Percentiles rank a stretch among this genome's conserved stretches.
phyloP scores from a whole-genome alignment of 37 sponge, comb jelly and placozoan species.

The Aphrocallistes beatrix region DNA sequence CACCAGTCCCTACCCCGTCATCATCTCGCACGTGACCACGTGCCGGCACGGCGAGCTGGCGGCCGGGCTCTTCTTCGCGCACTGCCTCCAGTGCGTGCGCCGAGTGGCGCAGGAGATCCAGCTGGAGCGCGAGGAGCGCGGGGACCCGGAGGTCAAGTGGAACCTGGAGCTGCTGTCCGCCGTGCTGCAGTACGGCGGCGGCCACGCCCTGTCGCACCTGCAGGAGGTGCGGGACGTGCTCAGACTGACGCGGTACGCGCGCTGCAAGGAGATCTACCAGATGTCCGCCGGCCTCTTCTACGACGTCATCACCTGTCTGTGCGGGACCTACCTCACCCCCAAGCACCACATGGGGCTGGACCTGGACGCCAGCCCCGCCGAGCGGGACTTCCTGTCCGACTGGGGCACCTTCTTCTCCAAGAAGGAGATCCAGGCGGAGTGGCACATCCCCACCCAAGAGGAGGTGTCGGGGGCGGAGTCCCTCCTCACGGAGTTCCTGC shows the following conservation, averaged over 20 bases:
- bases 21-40: background rate
- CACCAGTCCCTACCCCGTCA: slow-evolving; percentile 16
- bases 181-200: background rate
- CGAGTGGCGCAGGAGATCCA: background rate
- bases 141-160: slow-evolving; percentile 1
- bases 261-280: slow-evolving; percentile 2
- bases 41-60: background rate
- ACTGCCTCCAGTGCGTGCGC: background rate
- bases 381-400: background rate
- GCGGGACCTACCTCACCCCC: background rate
- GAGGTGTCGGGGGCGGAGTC: slow-evolving; percentile 44
- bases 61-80: background rate
- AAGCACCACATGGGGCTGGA: background rate
- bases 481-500: slow-evolving; percentile 44
- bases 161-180: background rate
- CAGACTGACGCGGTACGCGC: background rate
- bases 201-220: background rate
- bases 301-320: slow-evolving; percentile 1
- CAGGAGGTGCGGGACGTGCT: background rate
- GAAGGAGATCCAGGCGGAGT: slow-evolving; percentile 30
- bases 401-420: slow-evolving; percentile 2
- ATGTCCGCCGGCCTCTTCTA: background rate
- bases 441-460: slow-evolving; percentile 48
- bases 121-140: background rate
- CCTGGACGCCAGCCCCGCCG: background rate